A percentile compares a stretch with the other conserved stretches of the same genome.
phyloP scores from a whole-genome alignment of 2,113 vertebrate genomes.

The Blennius ocellaris region DNA sequence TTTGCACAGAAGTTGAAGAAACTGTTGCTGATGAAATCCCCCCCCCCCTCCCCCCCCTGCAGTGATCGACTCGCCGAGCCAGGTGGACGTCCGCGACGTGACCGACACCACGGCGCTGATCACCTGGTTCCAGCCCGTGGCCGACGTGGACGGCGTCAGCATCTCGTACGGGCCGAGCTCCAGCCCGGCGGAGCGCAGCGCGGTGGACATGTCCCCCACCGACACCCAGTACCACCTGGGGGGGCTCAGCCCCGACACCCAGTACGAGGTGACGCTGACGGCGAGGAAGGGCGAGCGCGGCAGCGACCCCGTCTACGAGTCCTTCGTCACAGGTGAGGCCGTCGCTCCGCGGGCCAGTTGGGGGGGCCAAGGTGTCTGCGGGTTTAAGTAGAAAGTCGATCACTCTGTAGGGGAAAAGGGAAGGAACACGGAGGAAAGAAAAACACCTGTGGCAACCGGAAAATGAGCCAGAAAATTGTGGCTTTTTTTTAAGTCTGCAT shows the following conservation, averaged over 20 bases:
- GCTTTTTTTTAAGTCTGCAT: no score
- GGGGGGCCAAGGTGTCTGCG: no score
- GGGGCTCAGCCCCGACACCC: slow-evolving; percentile 89
- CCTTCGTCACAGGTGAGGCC: slow-evolving; percentile 90
- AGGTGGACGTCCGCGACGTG: slow-evolving; percentile 92
- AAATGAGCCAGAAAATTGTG: no score
- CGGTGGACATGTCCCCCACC: slow-evolving; percentile 86
- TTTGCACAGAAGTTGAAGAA: no score
- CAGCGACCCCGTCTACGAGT: slow-evolving; percentile 87
- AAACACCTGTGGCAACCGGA: no score
- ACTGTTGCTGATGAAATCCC: background rate
- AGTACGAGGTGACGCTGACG: slow-evolving; percentile 90
- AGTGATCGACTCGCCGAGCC: slow-evolving; percentile 94
- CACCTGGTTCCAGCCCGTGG: slow-evolving; percentile 94
- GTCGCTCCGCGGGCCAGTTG: no score
- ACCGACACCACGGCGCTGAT: slow-evolving; percentile 93
- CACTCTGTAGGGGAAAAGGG: no score
- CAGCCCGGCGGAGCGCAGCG: slow-evolving; percentile 82
- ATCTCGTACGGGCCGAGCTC: slow-evolving; percentile 88
- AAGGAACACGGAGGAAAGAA: no score
- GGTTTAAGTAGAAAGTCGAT: no score
- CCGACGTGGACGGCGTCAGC: slow-evolving; percentile 88
- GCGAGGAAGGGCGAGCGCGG: slow-evolving; percentile 86
- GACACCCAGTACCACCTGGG: slow-evolving; percentile 93
- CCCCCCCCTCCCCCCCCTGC: background rate